Percentiles rank a stretch among this genome's conserved stretches.
Evolutionary conservation across 2,797 vertebrate genomes (phyloP).

Genomic region (Dicrostonyx torquatus): DNA sequence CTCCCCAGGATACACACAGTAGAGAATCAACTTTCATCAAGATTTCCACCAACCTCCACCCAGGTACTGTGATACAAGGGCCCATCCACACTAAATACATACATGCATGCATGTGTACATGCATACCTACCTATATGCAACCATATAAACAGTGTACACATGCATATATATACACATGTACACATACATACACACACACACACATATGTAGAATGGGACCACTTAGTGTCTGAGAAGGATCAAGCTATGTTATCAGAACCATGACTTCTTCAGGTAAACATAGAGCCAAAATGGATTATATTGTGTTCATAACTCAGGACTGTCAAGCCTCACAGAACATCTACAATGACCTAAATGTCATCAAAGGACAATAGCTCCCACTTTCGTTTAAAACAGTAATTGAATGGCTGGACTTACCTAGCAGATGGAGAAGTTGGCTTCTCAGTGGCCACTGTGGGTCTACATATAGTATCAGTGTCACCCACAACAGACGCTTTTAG

Average conservation of each 20-base stretch:
- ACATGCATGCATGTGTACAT: neutral
- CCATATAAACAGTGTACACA: too few species aligned
- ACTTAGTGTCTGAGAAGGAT: neutral
- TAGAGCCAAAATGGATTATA: neutral
- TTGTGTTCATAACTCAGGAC: neutral
- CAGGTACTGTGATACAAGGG: neutral
- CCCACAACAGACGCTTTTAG: constrained; percentile 96
- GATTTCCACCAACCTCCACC: neutral
- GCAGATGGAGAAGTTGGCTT: constrained; percentile 93
- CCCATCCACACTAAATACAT: neutral
- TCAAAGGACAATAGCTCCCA: neutral
- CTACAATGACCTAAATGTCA: neutral
- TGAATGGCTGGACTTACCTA: constrained; percentile 95
- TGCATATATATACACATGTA: neutral
- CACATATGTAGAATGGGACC: neutral
- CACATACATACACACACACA: too few species aligned
- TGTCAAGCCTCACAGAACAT: neutral
- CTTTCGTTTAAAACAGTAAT: constrained; percentile 88
- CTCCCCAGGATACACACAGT: neutral
- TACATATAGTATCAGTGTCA: constrained; percentile 96
- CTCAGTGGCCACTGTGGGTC: constrained; percentile 93
- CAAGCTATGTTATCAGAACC: neutral
- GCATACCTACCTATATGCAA: neutral
- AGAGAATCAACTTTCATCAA: neutral
- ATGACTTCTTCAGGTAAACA: neutral